phyloP scores from a whole-genome alignment of 2,797 vertebrate genomes.

The Mus spretus region DNA sequence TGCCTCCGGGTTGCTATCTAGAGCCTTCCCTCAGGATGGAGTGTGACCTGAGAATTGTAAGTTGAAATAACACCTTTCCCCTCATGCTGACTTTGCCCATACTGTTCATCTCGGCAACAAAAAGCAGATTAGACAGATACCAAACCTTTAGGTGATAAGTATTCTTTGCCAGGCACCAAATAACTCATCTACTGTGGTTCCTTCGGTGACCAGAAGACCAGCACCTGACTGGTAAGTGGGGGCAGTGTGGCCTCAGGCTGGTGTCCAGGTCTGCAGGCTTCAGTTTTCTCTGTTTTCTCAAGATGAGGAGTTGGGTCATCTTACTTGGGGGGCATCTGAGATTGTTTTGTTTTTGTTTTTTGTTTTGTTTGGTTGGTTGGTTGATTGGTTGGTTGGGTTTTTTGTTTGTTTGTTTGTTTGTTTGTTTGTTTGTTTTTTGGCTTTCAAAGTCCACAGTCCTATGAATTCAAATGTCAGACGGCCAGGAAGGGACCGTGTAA shows the following conservation, averaged over 20 bases:
- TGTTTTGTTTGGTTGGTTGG: not conserved
- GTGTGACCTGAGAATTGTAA: not conserved
- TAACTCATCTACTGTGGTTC: fast-evolving
- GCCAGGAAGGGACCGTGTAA: not conserved
- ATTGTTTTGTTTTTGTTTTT: not conserved
- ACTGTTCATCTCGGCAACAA: not conserved
- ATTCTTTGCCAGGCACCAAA: constrained; percentile 42
- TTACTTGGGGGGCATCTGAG: not conserved
- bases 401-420: not conserved
- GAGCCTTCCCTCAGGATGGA: not conserved
- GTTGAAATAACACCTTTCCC: not conserved
- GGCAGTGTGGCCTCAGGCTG: not conserved
- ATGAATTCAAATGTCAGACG: not conserved
- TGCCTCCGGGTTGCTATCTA: not conserved
- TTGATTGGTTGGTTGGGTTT: not conserved
- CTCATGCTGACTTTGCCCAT: not conserved
- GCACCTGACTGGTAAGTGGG: not conserved
- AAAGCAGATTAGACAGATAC: not conserved
- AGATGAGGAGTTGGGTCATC: not conserved
- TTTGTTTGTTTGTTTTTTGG: not conserved
- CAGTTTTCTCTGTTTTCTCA: not conserved
- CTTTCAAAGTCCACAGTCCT: not conserved
- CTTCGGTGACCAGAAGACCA: fast-evolving
- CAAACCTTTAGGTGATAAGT: not conserved
- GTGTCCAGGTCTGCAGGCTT: not conserved